phyloP scores from a whole-genome alignment of 2,113 vertebrate genomes.

The Gobiocypris rarus region DNA sequence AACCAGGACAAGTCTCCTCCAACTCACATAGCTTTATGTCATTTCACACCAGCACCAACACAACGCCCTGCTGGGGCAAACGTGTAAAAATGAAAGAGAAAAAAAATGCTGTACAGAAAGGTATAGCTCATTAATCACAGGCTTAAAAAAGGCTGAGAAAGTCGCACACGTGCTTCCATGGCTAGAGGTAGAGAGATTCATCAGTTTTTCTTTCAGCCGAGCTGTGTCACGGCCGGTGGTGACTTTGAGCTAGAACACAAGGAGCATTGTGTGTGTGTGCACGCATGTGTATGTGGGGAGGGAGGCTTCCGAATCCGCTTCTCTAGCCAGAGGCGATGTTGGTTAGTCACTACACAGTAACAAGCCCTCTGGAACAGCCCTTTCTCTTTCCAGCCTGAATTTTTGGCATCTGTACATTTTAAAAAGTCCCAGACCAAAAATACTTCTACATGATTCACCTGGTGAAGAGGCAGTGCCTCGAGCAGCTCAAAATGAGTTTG shows the following conservation, averaged over 20 bases:
- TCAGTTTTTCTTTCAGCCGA: conserved; percentile 26
- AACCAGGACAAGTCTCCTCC: conserved; percentile 18
- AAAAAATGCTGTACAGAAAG: conserved; percentile 24
- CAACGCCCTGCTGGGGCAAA: too few relatives aligned
- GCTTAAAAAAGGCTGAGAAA: conserved; percentile 22
- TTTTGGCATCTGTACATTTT: conserved; percentile 30
- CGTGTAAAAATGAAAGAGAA: not conserved
- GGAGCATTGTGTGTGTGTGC: not conserved
- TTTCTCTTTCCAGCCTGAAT: conserved; percentile 11
- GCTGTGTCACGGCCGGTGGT: not conserved
- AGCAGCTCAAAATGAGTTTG: not conserved
- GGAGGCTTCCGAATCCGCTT: not conserved
- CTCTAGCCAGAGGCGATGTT: conserved; percentile 32
- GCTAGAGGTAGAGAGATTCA: conserved; percentile 19
- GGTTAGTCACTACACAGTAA: conserved; percentile 33
- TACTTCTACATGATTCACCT: not conserved
- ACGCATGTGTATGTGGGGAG: not conserved
- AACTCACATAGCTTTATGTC: not conserved
- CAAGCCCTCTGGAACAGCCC: conserved; percentile 41
- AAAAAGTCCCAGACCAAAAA: conserved; percentile 16
- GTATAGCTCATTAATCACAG: conserved; percentile 46
- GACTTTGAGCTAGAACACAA: conserved; percentile 37
- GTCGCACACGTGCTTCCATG: not conserved
- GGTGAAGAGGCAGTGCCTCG: not conserved
- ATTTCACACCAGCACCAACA: conserved; percentile 22